phyloP scores from a whole-genome alignment of 2,113 vertebrate genomes.

The Erythrocercus mccallii region DNA sequence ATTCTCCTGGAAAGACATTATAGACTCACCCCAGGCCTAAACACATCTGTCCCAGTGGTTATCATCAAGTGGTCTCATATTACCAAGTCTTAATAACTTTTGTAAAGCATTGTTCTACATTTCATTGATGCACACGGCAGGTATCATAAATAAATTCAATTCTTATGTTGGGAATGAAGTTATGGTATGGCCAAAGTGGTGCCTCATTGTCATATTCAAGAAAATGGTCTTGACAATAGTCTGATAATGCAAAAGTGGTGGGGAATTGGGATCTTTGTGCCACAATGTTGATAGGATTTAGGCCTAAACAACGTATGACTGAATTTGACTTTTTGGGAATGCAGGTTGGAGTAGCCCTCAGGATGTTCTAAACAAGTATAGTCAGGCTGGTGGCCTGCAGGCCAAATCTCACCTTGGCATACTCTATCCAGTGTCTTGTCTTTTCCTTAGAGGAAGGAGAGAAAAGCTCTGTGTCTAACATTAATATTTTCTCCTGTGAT shows the following conservation, averaged over 20 bases:
- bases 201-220: neutral
- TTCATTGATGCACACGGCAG: neutral
- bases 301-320: neutral
- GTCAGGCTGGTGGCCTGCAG: neutral
- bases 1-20: neutral
- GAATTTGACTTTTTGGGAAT: neutral
- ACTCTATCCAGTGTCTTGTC: neutral
- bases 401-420: neutral
- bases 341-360: neutral
- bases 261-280: neutral
- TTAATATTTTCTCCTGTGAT: neutral
- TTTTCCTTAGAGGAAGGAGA: neutral
- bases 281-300: neutral
- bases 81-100: neutral
- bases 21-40: neutral
- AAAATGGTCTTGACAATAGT: neutral
- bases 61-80: accelerated
- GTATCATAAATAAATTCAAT: neutral
- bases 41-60: neutral
- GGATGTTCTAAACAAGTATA: neutral
- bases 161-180: neutral
- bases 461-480: neutral
- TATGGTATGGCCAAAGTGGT: neutral
- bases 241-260: neutral
- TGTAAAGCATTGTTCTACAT: neutral